These are phyloP conservation scores for Neoarius graeffei DNA, from an alignment of 2,113 vertebrate genomes.

Conservation along the genomic window DNA sequence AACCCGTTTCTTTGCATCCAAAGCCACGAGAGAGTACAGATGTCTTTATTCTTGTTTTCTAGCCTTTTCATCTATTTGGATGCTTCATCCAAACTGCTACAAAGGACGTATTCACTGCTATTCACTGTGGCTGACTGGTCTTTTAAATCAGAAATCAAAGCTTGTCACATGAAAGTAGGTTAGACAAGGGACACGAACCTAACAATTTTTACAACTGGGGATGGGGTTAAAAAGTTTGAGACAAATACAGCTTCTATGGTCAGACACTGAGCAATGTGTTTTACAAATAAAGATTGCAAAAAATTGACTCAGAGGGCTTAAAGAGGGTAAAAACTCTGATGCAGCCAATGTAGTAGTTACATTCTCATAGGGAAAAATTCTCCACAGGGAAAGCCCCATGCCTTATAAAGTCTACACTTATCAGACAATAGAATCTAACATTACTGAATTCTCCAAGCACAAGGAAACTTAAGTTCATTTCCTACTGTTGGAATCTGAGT, in stretches of 20 bases:
- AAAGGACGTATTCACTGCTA: not conserved
- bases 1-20: not conserved
- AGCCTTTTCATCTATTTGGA: not conserved
- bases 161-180: not conserved
- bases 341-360: slow-evolving; percentile 50
- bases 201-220: not conserved
- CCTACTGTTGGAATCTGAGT: not conserved
- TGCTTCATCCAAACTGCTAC: not conserved
- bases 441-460: slow-evolving; percentile 43
- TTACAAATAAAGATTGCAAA: slow-evolving; percentile 45
- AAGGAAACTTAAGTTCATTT: not conserved
- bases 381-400: slow-evolving; percentile 49
- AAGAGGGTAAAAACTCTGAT: slow-evolving; percentile 50
- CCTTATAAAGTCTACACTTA: slow-evolving; percentile 50
- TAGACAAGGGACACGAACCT: not conserved
- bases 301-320: slow-evolving; percentile 20
- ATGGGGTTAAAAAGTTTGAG: not conserved
- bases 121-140: not conserved
- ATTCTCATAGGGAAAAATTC: slow-evolving; percentile 53
- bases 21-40: not conserved
- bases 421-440: slow-evolving; percentile 42
- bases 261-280: slow-evolving; percentile 41
- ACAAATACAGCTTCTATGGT: not conserved
- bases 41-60: not conserved
- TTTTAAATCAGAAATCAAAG: not conserved